Evolutionary conservation across 2,888 invertebrate genomes (phyloP), one percentile per base, ranked within the genome.

Genomic region (Melikaiella ostensackeni): DNA sequence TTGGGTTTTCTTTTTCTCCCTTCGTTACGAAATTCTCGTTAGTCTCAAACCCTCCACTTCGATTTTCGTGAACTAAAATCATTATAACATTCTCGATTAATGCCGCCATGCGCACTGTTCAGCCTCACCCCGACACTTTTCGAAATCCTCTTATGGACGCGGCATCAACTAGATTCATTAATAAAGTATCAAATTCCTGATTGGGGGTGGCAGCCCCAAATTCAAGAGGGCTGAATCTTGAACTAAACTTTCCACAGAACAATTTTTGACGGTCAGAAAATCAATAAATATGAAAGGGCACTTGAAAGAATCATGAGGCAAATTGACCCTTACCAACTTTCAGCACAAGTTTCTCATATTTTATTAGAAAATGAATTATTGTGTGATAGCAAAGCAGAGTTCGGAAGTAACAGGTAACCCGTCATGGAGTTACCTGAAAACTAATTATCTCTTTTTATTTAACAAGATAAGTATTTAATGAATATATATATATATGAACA

Each of bases 1-100:
- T 87, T 87, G 85, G 83, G 84, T 85, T 87, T 88, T 86, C 86
- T 88, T 88, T 86, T 85, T 86, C 84, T 83, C 82, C 79, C 85
- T 77, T 81, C 75, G 79, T 77, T n/a, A 83, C 83, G 80, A 84
- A 83, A 83, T 84, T 79, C 87, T 88, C 87, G 87, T 88, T 88
- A 86, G 81, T 66, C 81, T 81, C 78, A 75, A 79, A 78, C 82
- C 80, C 80, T 79, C 77, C 76, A 77, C 79, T 75, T 79, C 75
- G 55, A 82, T 84, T 87, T 86, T 79, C 81, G 80, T 78, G 81
- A 80, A 80, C 81, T 83, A 82, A 86, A 86, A 87, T 88, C 86
- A 87, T 87, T 87, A 86, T 87, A 84, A 85, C 86, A 84, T 87
- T 86, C 83, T 83, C 84, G 89, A 89, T 88, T 87, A 87, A 89